These are phyloP conservation scores for Glaucomys volans DNA, from an alignment of 2,113 vertebrate genomes.

Conservation along the genomic window DNA sequence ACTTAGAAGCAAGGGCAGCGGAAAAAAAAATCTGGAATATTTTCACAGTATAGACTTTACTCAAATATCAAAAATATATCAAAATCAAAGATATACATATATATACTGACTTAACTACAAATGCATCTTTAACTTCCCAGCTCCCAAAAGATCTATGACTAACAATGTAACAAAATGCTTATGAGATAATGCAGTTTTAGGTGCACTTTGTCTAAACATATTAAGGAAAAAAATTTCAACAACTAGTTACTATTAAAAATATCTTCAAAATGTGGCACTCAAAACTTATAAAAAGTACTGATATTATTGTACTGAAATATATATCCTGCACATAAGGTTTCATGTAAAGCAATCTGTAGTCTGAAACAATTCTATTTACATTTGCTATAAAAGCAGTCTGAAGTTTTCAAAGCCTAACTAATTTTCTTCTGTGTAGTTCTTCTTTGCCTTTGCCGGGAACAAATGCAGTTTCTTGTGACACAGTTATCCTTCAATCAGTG, in stretches of 20 bases:
- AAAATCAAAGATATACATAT: background rate
- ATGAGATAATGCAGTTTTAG: background rate
- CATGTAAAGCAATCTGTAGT: background rate
- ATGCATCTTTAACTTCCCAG: background rate
- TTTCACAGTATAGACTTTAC: background rate
- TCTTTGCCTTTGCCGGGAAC: background rate
- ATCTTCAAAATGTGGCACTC: constrained; percentile 46
- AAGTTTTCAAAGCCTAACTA: constrained; percentile 24
- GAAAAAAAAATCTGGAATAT: background rate
- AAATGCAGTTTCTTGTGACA: background rate
- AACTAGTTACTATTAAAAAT: constrained; percentile 39
- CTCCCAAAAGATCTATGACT: background rate
- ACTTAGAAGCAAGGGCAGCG: background rate
- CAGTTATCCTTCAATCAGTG: background rate
- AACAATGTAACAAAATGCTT: background rate
- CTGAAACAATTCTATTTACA: constrained; percentile 44
- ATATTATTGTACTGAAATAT: background rate
- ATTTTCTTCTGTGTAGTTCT: constrained; percentile 23
- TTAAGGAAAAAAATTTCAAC: background rate
- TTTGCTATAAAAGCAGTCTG: constrained; percentile 32
- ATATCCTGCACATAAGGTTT: background rate
- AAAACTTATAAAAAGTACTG: constrained; percentile 47
- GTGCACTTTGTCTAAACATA: constrained; percentile 45
- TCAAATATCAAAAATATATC: background rate
- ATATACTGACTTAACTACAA: background rate